Evolutionary conservation across 2,113 vertebrate genomes (phyloP).

Genomic region (Tupaia tana): DNA sequence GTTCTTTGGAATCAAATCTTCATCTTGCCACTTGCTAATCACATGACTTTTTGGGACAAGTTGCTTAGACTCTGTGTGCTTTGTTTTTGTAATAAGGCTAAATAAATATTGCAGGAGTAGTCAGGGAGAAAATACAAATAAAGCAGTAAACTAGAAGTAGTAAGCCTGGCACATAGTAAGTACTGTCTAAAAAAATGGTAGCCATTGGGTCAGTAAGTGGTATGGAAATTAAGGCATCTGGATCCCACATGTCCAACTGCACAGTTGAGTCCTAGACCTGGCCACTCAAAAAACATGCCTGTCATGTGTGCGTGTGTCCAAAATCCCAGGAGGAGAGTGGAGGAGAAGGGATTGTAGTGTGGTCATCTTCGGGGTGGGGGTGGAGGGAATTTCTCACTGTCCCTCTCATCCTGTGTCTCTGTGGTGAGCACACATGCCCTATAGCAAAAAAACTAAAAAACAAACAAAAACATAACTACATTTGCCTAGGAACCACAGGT

Average conservation of each 20-base stretch:
- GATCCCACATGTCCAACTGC: too few relatives aligned
- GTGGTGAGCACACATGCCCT: too few relatives aligned
- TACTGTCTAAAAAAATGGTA: neutral
- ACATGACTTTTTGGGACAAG: neutral
- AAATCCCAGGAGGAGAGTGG: too few relatives aligned
- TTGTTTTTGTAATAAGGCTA: conserved; percentile 34
- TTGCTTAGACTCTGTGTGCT: conserved; percentile 43
- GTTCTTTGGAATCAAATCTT: neutral
- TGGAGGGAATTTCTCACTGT: too few relatives aligned
- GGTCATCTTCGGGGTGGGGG: too few relatives aligned
- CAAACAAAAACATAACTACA: neutral
- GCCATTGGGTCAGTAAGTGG: neutral
- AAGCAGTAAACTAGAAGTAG: neutral
- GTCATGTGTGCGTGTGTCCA: too few relatives aligned
- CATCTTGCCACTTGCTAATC: neutral
- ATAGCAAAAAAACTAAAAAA: too few relatives aligned
- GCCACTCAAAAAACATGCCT: too few relatives aligned
- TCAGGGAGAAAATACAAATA: neutral
- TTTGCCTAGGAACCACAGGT: neutral
- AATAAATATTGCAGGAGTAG: neutral
- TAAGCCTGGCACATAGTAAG: conserved; percentile 6
- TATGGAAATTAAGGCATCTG: too few relatives aligned
- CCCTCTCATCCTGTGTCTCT: too few relatives aligned
- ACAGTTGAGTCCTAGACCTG: too few relatives aligned
- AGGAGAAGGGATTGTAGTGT: too few relatives aligned